These are phyloP conservation scores for Xylocopa sonorina DNA, from an alignment of 1,140 invertebrate genomes.

Conservation along the genomic window DNA sequence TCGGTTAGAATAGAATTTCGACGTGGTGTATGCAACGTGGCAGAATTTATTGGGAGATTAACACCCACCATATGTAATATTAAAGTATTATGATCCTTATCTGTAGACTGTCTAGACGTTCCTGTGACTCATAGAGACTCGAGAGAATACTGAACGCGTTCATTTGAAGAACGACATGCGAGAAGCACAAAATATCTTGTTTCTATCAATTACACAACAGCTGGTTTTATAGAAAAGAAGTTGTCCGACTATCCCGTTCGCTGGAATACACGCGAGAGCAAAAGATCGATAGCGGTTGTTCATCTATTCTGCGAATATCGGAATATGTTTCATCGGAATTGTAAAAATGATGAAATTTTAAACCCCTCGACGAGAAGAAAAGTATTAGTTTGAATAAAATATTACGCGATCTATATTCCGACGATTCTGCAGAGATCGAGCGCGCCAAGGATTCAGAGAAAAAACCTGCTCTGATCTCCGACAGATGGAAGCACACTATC, in stretches of 20 bases:
- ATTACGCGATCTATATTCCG: neutral
- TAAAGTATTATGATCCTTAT: slow-evolving; percentile 49
- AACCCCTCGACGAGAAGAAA: neutral
- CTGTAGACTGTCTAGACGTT: slow-evolving; percentile 40
- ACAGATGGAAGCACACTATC: slow-evolving; percentile 70
- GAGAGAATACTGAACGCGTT: neutral
- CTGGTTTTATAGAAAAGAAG: neutral
- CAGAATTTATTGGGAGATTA: slow-evolving; percentile 37
- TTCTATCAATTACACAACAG: neutral
- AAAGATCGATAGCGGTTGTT: neutral
- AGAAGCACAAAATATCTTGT: neutral
- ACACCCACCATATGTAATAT: slow-evolving; percentile 19
- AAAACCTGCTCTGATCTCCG: slow-evolving; percentile 51
- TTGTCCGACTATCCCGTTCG: too few species aligned
- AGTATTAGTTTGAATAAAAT: neutral
- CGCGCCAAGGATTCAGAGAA: slow-evolving; percentile 25
- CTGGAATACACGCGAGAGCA: neutral
- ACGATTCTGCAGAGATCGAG: slow-evolving; percentile 7
- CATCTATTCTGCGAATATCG: neutral
- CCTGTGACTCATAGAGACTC: slow-evolving; percentile 31
- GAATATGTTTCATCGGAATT: neutral
- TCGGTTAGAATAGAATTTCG: slow-evolving; percentile 22
- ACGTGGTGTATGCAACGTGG: slow-evolving; percentile 8
- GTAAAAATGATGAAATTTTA: neutral
- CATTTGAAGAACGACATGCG: neutral